These are phyloP conservation scores for Atta cephalotes DNA, from an alignment of 1,140 invertebrate genomes.

Conservation along the genomic window DNA sequence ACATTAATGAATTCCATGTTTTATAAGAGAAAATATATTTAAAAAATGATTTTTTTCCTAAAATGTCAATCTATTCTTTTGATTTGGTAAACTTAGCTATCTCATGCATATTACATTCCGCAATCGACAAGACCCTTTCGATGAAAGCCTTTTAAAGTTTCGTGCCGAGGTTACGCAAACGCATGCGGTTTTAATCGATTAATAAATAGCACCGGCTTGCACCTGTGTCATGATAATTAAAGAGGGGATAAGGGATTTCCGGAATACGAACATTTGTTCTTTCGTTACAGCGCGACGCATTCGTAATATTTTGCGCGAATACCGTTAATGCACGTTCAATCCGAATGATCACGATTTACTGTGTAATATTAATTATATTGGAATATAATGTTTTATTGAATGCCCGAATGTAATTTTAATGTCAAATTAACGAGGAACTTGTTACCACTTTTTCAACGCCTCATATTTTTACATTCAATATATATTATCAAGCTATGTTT, in stretches of 20 bases:
- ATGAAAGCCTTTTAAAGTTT: slow-evolving; percentile 46
- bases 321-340: background rate
- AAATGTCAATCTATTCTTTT: background rate
- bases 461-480: slow-evolving; percentile 20
- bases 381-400: slow-evolving; percentile 34
- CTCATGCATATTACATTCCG: slow-evolving; percentile 2
- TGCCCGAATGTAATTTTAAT: slow-evolving; percentile 33
- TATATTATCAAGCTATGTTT: background rate
- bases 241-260: slow-evolving; percentile 50
- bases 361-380: slow-evolving; percentile 34
- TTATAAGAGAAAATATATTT: background rate
- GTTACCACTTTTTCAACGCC: background rate
- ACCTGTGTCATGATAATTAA: slow-evolving; percentile 60
- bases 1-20: background rate
- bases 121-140: background rate
- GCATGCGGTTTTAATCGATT: slow-evolving; percentile 71
- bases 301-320: background rate
- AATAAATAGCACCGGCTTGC: slow-evolving; percentile 52
- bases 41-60: background rate
- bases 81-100: background rate
- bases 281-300: slow-evolving; percentile 10
- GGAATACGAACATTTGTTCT: slow-evolving; percentile 43
- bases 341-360: background rate
- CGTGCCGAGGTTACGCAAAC: slow-evolving; percentile 44
- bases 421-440: slow-evolving; percentile 3